Percentiles rank a stretch among this genome's conserved stretches.
Evolutionary conservation across 23 tunicate species (phyloP).

Genomic region (Aplidium turbinatum): DNA sequence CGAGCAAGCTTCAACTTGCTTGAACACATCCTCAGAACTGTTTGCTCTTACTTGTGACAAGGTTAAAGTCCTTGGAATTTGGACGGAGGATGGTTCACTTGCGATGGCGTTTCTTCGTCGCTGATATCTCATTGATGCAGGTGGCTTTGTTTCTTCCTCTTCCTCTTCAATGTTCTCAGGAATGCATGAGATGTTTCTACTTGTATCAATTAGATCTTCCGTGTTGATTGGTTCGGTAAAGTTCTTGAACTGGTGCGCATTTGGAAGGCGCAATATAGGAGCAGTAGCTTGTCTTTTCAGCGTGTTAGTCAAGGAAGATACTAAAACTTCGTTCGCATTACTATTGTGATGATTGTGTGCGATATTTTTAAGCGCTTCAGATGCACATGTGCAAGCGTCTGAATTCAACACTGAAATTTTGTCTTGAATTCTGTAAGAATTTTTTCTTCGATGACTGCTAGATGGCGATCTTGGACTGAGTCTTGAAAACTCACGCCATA

Average conservation of each 20-base stretch:
- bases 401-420: conserved; percentile 62
- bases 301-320: conserved; percentile 23
- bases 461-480: conserved; percentile 76
- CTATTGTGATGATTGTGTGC: background rate
- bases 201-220: conserved; percentile 13
- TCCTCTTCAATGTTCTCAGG: conserved; percentile 52
- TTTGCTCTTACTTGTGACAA: too few species aligned
- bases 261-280: conserved; percentile 9
- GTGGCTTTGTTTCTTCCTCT: conserved; percentile 4
- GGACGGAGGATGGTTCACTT: too few species aligned
- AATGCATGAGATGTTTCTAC: conserved; percentile 32
- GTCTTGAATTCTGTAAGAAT: conserved; percentile 57
- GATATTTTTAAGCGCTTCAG: conserved; percentile 1
- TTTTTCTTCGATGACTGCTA: conserved; percentile 66
- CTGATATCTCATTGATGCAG: too few species aligned
- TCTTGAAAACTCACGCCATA: conserved; percentile 67
- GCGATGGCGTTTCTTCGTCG: too few species aligned
- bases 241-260: conserved; percentile 14
- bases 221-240: conserved; percentile 37
- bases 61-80: too few species aligned
- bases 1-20: too few species aligned
- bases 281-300: conserved; percentile 37
- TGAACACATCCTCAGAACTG: too few species aligned
- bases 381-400: conserved; percentile 39
- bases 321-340: background rate